Percentiles rank a stretch among this genome's conserved stretches.
Evolutionary conservation across 2,888 invertebrate genomes (phyloP).

Genomic region (Patella pellucida): DNA sequence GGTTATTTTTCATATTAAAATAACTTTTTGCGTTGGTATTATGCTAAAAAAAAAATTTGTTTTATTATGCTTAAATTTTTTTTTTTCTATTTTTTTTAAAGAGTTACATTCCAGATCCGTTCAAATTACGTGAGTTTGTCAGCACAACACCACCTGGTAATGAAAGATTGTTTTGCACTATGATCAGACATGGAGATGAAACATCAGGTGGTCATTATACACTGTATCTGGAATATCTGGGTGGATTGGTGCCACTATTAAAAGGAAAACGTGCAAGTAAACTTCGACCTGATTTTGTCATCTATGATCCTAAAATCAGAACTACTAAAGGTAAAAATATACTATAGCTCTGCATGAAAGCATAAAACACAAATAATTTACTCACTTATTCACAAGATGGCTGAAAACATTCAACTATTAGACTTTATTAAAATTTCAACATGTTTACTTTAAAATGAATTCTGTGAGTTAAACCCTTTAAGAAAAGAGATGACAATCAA

Average conservation of each 20-base stretch:
- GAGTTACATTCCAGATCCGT: slow-evolving; percentile 94
- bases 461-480: no score
- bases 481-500: no score
- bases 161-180: slow-evolving; percentile 95
- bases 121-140: slow-evolving; percentile 91
- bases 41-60: no score
- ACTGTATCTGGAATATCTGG: slow-evolving; percentile 91
- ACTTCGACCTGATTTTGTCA: slow-evolving; percentile 97
- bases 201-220: slow-evolving; percentile 73
- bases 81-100: no score
- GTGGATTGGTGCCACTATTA: slow-evolving; percentile 94
- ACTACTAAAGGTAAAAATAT: slow-evolving; percentile 45
- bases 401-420: no score
- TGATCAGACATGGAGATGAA: slow-evolving; percentile 87
- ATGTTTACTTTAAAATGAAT: no score
- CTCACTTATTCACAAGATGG: no score
- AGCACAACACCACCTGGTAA: slow-evolving; percentile 88
- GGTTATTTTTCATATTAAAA: no score
- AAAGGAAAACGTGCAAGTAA: slow-evolving; percentile 97
- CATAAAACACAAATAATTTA: no score
- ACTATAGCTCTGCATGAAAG: neutral
- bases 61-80: no score
- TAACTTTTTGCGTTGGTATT: no score
- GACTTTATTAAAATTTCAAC: no score
- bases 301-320: slow-evolving; percentile 74